These are phyloP conservation scores for Heliornis fulica DNA, from an alignment of 2,113 vertebrate genomes.

Conservation along the genomic window DNA sequence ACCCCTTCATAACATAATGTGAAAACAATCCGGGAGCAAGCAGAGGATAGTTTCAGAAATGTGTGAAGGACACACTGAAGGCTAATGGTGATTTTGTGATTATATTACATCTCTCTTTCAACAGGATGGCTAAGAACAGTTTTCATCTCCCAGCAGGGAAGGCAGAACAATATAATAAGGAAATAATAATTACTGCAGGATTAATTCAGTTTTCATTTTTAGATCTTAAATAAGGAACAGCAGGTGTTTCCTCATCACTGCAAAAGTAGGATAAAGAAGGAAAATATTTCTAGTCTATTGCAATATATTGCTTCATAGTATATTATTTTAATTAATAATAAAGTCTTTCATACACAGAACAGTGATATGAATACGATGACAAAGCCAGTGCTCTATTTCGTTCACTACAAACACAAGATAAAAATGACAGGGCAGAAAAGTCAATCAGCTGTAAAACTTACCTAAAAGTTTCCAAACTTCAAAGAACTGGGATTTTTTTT, in stretches of 20 bases:
- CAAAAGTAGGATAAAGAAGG: background rate
- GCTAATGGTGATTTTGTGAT: background rate
- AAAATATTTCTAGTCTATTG: background rate
- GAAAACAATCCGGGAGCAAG: background rate
- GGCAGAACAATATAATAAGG: background rate
- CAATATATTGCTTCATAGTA: background rate
- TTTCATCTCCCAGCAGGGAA: background rate
- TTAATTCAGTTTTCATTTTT: constrained; percentile 21
- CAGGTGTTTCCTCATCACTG: background rate
- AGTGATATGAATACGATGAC: background rate
- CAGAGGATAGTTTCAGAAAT: background rate
- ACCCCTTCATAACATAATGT: background rate
- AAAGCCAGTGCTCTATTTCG: background rate
- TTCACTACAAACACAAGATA: background rate
- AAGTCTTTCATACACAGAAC: background rate
- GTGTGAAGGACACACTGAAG: background rate
- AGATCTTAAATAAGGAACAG: background rate
- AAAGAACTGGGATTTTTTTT: background rate
- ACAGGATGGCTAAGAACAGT: background rate
- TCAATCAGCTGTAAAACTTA: background rate
- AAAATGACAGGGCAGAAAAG: background rate
- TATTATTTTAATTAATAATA: background rate
- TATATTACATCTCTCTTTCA: background rate
- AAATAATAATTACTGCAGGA: constrained; percentile 17
- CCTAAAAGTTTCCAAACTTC: background rate